Evolutionary conservation across 2,888 invertebrate genomes (phyloP).

Genomic region (Lasioglossum marginatum): DNA sequence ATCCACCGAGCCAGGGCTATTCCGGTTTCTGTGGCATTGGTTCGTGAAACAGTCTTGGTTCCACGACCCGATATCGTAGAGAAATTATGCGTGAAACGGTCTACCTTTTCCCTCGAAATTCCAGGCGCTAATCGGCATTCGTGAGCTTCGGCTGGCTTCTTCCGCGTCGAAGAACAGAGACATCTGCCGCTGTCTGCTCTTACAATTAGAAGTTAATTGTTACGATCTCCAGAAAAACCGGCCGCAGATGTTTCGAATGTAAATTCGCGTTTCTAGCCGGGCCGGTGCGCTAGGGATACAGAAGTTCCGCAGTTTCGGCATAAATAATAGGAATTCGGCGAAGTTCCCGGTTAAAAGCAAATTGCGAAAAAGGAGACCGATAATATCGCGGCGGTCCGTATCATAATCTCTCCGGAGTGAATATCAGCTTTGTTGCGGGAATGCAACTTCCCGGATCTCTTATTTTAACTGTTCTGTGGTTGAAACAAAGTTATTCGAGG

Average conservation of each 20-base stretch:
- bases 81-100: conserved; percentile 43
- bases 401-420: conserved; percentile 43
- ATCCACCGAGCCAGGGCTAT: neutral
- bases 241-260: conserved; percentile 69
- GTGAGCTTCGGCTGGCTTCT: neutral
- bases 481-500: neutral
- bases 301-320: conserved; percentile 63
- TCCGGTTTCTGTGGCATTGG: neutral
- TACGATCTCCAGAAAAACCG: conserved; percentile 55
- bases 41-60: conserved; percentile 1
- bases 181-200: conserved; percentile 51
- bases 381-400: conserved; percentile 18
- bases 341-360: conserved; percentile 52
- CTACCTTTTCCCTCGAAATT: conserved; percentile 10
- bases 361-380: conserved; percentile 38
- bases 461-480: neutral
- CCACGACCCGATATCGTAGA: neutral
- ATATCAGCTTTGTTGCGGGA: conserved; percentile 30
- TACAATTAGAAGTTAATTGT: conserved; percentile 69
- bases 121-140: conserved; percentile 22
- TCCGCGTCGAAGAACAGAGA: conserved; percentile 18
- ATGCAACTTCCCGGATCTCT: conserved; percentile 4
- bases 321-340: conserved; percentile 61
- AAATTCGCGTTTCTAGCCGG: conserved; percentile 60
- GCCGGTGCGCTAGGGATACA: conserved; percentile 18